Base-by-base conservation (phyloP, 2,888 invertebrate species). In the Aphodius sticticus region DNA sequence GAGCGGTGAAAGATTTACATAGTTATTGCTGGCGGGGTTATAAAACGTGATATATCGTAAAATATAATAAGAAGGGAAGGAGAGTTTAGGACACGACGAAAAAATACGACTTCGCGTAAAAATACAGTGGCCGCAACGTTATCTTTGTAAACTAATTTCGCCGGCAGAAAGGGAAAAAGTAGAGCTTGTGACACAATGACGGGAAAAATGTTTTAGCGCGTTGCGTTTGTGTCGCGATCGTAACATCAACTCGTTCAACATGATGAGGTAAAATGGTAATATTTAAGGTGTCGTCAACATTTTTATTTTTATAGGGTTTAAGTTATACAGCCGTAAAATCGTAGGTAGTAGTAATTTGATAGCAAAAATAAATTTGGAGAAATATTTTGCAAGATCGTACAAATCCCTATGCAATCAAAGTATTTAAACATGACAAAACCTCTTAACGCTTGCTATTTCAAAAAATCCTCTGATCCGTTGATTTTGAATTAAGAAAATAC, bases 11-110 rank as follows among this genome's bases (percentile, higher is more conserved):
- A 53, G 53, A 53, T 53, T 53, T 53, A 53, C 53, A 53, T 53
- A 53, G 53, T 53, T 53, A 53, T 53, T 53, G 53, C 53, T 53
- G 53, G 2, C 53, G 53, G 53, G 53, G 53, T 53, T 53, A 53
- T 53, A 53, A 53, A 53, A 53, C 53, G 53, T 53, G 53, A 53
- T 53, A 53, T 53, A 53, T 53, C 53, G 53, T 53, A 53, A 53
- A 53, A 53, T 53, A 53, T 53, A 53, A 53, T 53, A 53, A 53
- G 53, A 53, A 53, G 12, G 53, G 53, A 12, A 12, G 53, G 7
- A 53, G 53, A 53, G 9, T 53, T 53, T 53, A 53, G 53, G 53
- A 53, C 6, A 53, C 53, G 53, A 53, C 53, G 53, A 53, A 53
- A 53, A 53, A 53, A 53, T 53, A 53, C 53, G 53, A 53, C 53